phyloP scores from a whole-genome alignment of 2,888 invertebrate genomes.

The Microlaimidae sp. region DNA sequence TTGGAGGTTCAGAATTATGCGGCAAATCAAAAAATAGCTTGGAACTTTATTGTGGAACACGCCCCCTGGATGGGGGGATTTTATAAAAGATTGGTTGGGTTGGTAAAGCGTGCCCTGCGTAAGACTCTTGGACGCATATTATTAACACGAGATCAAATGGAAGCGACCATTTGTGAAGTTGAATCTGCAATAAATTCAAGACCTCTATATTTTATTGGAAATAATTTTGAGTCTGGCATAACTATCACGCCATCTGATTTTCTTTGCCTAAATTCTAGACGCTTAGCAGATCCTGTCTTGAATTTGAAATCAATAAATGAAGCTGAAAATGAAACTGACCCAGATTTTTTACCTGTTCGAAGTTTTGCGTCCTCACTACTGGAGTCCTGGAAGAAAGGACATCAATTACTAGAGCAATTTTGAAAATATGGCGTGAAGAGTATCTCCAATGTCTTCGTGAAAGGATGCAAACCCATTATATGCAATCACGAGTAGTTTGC shows the following conservation, averaged over 20 bases:
- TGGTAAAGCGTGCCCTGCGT: conserved; percentile 8
- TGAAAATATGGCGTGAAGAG: conserved; percentile 8
- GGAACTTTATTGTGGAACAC: conserved; percentile 13
- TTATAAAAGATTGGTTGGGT: conserved; percentile 14
- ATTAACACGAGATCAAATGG: conserved; percentile 10
- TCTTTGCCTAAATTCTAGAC: no score
- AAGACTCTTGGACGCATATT: conserved; percentile 12
- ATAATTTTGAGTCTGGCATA: background rate
- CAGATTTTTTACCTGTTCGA: no score
- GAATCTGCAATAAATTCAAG: conserved; percentile 13
- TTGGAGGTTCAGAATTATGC: background rate
- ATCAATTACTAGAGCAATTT: no score
- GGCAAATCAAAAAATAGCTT: conserved; percentile 8
- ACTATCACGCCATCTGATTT: conserved; percentile 2
- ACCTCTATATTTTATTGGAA: conserved; percentile 14
- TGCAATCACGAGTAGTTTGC: no score
- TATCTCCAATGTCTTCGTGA: no score
- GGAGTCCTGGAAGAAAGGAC: no score
- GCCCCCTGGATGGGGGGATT: conserved; percentile 15
- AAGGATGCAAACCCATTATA: no score
- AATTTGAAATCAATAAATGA: no score
- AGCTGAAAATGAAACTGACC: no score
- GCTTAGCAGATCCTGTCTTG: no score
- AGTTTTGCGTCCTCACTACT: no score
- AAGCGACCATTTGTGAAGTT: conserved; percentile 11